Conservation (phyloP, 2,888 invertebrate genomes). For the Hydraecia micacea region DNA sequence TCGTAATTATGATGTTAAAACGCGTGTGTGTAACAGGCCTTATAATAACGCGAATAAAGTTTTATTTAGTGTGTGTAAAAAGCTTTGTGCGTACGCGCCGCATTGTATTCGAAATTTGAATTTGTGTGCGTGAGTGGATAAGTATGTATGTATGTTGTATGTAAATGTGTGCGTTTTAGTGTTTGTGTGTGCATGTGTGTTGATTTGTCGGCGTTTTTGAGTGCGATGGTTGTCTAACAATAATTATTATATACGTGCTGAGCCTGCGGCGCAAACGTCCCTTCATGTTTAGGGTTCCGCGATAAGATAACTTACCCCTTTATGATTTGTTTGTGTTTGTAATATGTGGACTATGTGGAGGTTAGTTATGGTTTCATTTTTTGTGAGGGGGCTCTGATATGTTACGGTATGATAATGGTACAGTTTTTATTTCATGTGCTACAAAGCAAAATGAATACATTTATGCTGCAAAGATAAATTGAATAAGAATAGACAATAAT, state of each 20-base stretch:
- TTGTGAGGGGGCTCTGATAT: slow-evolving; percentile 42
- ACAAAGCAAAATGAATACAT: background rate
- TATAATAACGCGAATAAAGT: slow-evolving; percentile 79
- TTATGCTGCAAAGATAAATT: background rate
- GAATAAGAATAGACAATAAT: background rate
- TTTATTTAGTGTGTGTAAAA: slow-evolving; percentile 66
- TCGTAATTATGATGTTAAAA: slow-evolving; percentile 86
- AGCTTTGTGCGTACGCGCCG: slow-evolving; percentile 65
- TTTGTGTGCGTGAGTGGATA: slow-evolving; percentile 26
- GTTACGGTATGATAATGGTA: slow-evolving; percentile 20
- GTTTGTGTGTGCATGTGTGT: slow-evolving; percentile 68
- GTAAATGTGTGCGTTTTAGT: slow-evolving; percentile 58
- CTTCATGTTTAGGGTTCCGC: slow-evolving; percentile 65
- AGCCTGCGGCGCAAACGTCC: slow-evolving; percentile 78
- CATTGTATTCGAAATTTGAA: slow-evolving; percentile 42
- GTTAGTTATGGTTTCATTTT: slow-evolving; percentile 59
- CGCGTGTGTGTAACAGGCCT: slow-evolving; percentile 72
- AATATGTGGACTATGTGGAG: slow-evolving; percentile 30
- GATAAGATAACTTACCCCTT: slow-evolving; percentile 67
- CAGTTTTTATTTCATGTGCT: background rate
- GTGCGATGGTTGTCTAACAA: slow-evolving; percentile 85
- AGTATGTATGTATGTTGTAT: slow-evolving; percentile 31
- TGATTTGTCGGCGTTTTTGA: slow-evolving; percentile 88
- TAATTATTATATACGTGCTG: slow-evolving; percentile 89
- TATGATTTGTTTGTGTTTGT: slow-evolving; percentile 64